Evolutionary conservation across 1,140 invertebrate genomes (phyloP), one percentile per base, ranked within the genome.

Genomic region (Drosophila persimilis): DNA sequence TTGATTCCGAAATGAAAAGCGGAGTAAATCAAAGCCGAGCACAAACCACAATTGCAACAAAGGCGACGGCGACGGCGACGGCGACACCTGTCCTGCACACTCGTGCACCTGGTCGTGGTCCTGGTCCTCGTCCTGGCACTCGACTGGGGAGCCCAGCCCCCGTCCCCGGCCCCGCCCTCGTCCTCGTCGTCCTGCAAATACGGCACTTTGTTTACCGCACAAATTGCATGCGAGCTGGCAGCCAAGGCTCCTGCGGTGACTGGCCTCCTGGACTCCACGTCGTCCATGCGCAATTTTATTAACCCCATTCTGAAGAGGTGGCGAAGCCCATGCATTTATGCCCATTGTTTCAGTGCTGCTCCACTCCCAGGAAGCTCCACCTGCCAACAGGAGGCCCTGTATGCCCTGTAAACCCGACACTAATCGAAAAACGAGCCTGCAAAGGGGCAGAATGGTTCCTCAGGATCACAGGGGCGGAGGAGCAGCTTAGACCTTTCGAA

Each of bases 211-310:
- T 53, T 66, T 74, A 73, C 72, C 72, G 52, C 72, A 65, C 72
- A 75, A 76, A 76, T 76, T 76, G 73, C 73, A 76, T 76, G 72
- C 53, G 61, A 70, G 41, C 56, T 52, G 73, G 61, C 20, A 76
- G 50, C 44, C 55, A 73, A 1, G 46, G 70, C 71, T 64, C 59
- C 59, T 63, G 69, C 41, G 65, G 66, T 50, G 66, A 50, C 22
- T 71, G 66, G 11, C 31, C 39, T 22, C 17, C 35, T 13, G 41
- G 17, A 8, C 56, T 22, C 24, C 24, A 0, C n/a, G 41, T 53
- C 52, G 31, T 9, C 57, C 61, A 72, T 69, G 77, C 73, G 77
- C 73, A 77, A 85, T 78, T 83, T 88, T 88, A 86, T 89, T 86
- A 86, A 88, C 83, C 83, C 78, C 78, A 46, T 88, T 86, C 75